Evolutionary conservation across 2,888 invertebrate species (phyloP).

Genomic region (Neoitamus cyanurus): DNA sequence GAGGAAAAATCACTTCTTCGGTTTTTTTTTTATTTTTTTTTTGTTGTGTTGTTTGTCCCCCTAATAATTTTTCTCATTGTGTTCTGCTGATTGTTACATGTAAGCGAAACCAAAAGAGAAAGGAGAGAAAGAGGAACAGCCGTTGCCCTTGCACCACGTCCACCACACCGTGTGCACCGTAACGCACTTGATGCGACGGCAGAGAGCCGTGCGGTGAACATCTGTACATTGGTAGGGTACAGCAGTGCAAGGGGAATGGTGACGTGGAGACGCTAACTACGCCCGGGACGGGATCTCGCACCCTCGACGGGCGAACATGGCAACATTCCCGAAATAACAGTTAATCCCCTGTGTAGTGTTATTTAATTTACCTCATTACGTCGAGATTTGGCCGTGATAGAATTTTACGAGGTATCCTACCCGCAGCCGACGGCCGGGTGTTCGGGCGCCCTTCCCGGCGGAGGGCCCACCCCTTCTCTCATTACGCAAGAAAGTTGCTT

Average conservation of each 20-base stretch:
- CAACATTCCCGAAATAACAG: background rate
- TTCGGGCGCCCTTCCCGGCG: too few relatives aligned
- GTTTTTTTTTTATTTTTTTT: too few relatives aligned
- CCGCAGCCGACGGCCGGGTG: too few relatives aligned
- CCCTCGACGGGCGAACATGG: background rate
- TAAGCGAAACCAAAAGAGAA: background rate
- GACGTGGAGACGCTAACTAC: too few relatives aligned
- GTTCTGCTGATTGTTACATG: background rate
- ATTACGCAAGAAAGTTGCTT: background rate
- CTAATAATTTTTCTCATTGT: background rate
- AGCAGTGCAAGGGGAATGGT: background rate
- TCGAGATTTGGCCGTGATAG: background rate
- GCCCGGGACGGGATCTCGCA: background rate
- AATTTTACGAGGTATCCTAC: background rate
- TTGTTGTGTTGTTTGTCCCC: background rate
- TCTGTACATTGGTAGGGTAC: background rate
- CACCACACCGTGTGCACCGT: too few relatives aligned
- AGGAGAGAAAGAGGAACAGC: too few relatives aligned
- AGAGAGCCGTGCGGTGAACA: background rate
- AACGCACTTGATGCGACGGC: background rate
- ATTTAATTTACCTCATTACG: conserved; percentile 31
- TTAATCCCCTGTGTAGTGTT: conserved; percentile 31
- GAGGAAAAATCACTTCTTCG: background rate
- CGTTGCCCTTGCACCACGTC: too few relatives aligned
- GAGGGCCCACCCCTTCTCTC: background rate